These are phyloP conservation scores for Desmophyllum pertusum DNA, from an alignment of 92 coral and sea anemone species.

Conservation along the genomic window DNA sequence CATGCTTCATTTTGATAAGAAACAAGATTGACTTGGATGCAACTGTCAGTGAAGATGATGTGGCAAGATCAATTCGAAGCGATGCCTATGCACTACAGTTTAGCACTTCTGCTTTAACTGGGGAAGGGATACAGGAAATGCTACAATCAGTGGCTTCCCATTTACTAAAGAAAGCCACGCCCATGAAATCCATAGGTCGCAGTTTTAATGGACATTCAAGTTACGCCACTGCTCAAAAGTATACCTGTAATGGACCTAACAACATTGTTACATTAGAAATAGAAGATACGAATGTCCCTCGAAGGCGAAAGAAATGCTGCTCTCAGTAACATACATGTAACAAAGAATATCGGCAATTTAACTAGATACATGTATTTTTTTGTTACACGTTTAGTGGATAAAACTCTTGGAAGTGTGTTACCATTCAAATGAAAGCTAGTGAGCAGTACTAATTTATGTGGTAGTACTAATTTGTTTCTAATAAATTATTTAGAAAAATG, in stretches of 20 bases:
- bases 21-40: slow-evolving; percentile 82
- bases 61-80: slow-evolving; percentile 7
- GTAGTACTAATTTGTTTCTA: too few relatives aligned
- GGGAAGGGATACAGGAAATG: slow-evolving; percentile 75
- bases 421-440: too few relatives aligned
- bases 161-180: slow-evolving; percentile 23
- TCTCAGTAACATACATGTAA: background rate
- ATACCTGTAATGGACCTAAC: background rate
- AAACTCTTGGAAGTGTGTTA: background rate
- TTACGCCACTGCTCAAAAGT: background rate
- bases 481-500: too few relatives aligned
- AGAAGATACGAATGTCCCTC: background rate
- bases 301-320: slow-evolving; percentile 7
- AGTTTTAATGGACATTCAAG: too few relatives aligned
- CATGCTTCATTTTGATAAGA: slow-evolving; percentile 59
- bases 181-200: slow-evolving; percentile 31
- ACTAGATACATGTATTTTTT: too few relatives aligned
- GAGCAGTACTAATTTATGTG: too few relatives aligned
- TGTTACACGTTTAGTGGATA: background rate
- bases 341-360: background rate
- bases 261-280: background rate
- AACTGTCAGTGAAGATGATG: slow-evolving; percentile 46
- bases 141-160: slow-evolving; percentile 19
- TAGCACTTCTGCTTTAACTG: slow-evolving; percentile 79
- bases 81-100: slow-evolving; percentile 36